Base-by-base conservation (phyloP, 2,797 vertebrate species). In the Tiaroga cobitis region DNA sequence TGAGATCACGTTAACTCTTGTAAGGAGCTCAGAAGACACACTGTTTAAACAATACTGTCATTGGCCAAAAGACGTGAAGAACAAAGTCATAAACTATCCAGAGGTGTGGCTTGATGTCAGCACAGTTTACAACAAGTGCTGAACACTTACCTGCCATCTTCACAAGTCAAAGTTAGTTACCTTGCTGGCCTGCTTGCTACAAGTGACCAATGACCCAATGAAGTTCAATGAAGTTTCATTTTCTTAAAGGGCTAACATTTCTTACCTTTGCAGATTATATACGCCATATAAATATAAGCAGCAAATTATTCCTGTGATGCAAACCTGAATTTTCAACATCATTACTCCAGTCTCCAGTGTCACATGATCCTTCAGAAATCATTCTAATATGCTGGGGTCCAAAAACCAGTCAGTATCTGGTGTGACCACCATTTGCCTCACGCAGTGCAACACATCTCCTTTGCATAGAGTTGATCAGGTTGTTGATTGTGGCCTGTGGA, bases 11-110 rank as follows among this genome's bases (percentile, higher is more conserved):
- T 76, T 78, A 68, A 51, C 78, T 74, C 72, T 54, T 41, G 18
- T 73, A 76, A 80, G 73, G 43, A 59, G 81, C 75, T 73, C 54
- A 72, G 43, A 51, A 63, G 59, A n/a, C 49, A 67, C 46, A 41
- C 32, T 77, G 73, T 69, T 46, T 29, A 69, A 80, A 51, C 77
- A 88, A 65, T 73, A 13, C 41, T 68, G 70, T 72, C 37, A 70
- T 24, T 67, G 59, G 56, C 67, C 39, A 59, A n/a, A 72, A 54
- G 49, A 73, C 24, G 21, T 69, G 75, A 82, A 80, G 43, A 73
- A 68, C 70, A 70, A 51, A 80, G 76, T 54, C 77, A 61, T 70
- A 26, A 46, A 46, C 18, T 43, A 59, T 68, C 59, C 54, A 73
- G 56, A 10, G 65, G 29, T 41, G 37, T 54, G 82, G 61, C 16